These are phyloP conservation scores for Rhamphomyia laevipes DNA, from an alignment of 2,888 invertebrate species.

Conservation along the genomic window DNA sequence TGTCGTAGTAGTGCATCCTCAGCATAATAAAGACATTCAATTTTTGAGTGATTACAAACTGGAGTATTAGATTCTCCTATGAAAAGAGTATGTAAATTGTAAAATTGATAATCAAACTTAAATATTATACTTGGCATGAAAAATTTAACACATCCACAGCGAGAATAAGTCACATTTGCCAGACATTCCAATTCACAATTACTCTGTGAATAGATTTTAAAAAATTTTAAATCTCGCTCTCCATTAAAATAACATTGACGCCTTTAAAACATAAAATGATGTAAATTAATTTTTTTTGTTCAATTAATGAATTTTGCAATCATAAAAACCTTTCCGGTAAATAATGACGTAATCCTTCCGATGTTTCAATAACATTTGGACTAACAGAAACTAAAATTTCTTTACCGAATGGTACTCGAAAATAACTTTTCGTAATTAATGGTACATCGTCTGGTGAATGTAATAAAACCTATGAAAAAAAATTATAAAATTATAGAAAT, in stretches of 20 bases:
- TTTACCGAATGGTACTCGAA: constrained; percentile 52
- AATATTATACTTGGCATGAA: constrained; percentile 45
- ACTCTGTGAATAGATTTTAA: constrained; percentile 55
- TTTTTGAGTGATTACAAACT: constrained; percentile 33
- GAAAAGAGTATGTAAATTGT: constrained; percentile 18
- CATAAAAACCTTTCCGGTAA: constrained; percentile 34
- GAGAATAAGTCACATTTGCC: constrained; percentile 49
- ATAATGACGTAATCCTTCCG: constrained; percentile 48
- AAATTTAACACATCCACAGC: constrained; percentile 57
- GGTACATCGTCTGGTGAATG: constrained; percentile 61
- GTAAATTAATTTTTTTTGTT: not conserved
- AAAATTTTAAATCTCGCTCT: constrained; percentile 51
- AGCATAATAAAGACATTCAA: constrained; percentile 31
- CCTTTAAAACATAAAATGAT: constrained; percentile 19
- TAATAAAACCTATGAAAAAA: constrained; percentile 43
- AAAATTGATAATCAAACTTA: not conserved
- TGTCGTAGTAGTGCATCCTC: constrained; percentile 29
- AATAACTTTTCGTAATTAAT: constrained; percentile 52
- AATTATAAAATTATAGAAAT: not conserved
- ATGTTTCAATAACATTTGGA: constrained; percentile 64
- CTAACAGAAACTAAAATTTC: constrained; percentile 57
- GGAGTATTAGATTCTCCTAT: constrained; percentile 28
- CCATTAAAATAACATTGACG: constrained; percentile 55
- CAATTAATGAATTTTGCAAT: not conserved
- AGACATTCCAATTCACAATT: constrained; percentile 63